Evolutionary conservation across 2,113 vertebrate species (phyloP).

Genomic region (Lampris incognitus): DNA sequence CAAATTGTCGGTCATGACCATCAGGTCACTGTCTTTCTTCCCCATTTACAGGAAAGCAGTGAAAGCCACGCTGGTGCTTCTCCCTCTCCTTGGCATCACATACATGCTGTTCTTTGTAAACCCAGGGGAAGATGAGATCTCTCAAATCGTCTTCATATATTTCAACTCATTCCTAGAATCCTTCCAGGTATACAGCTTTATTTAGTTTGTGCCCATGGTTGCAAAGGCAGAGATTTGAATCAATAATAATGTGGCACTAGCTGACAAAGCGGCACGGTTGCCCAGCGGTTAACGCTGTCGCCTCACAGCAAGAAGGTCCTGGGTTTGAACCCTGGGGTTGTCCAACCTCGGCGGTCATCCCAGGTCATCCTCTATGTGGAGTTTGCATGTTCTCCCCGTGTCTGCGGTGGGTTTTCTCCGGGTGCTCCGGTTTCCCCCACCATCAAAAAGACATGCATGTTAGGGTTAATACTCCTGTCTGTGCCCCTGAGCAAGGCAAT

Average conservation of each 20-base stretch:
- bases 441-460: no score
- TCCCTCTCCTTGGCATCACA: slow-evolving; percentile 97
- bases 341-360: no score
- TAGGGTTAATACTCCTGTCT: no score
- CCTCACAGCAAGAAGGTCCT: no score
- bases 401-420: no score
- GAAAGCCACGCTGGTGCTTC: slow-evolving; percentile 95
- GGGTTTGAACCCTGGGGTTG: no score
- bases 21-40: not conserved
- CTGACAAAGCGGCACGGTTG: no score
- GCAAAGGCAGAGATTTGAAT: not conserved
- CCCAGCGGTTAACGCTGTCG: no score
- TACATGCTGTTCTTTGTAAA: slow-evolving; percentile 99
- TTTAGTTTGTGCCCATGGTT: not conserved
- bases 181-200: slow-evolving; percentile 88
- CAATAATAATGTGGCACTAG: not conserved
- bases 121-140: slow-evolving; percentile 95
- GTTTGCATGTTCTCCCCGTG: no score
- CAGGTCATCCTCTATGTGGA: no score
- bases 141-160: slow-evolving; percentile 95
- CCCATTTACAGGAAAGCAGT: slow-evolving; percentile 91
- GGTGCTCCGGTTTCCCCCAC: no score
- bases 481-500: no score
- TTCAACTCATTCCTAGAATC: slow-evolving; percentile 98
- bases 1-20: not conserved